A percentile compares a stretch with the other conserved stretches of the same genome.
These are phyloP conservation scores for Camelus bactrianus DNA, from an alignment of 2,113 vertebrate genomes.

Conservation along the genomic window DNA sequence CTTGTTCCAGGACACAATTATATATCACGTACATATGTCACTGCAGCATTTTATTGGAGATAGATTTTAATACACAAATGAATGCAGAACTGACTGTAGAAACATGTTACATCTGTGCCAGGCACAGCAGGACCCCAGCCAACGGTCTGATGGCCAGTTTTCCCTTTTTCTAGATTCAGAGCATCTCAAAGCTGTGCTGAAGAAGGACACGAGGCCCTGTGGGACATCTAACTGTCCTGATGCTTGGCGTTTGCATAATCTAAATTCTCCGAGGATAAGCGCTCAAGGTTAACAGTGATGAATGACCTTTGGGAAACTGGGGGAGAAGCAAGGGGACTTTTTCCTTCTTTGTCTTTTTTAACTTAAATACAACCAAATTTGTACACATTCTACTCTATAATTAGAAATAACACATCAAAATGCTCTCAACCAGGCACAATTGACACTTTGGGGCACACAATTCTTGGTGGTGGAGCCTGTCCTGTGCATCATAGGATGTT, in stretches of 20 bases:
- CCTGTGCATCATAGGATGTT: accelerated
- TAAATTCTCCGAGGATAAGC: neutral
- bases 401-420: neutral
- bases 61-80: accelerated
- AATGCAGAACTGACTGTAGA: accelerated
- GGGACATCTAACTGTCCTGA: too few species aligned
- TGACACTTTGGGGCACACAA: neutral
- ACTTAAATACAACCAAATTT: neutral
- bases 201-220: accelerated
- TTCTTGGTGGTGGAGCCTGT: accelerated
- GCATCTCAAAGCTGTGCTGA: neutral
- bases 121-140: neutral
- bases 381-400: neutral
- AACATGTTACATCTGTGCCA: neutral
- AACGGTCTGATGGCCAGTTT: neutral
- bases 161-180: neutral
- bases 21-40: neutral
- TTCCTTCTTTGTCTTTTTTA: neutral
- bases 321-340: too few species aligned
- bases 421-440: neutral
- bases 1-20: neutral
- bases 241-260: accelerated
- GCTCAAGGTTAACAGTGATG: too few species aligned
- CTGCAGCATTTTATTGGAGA: neutral
- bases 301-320: neutral